Evolutionary conservation across 2,113 vertebrate genomes (phyloP).

Genomic region (Dipodomys ordii): DNA sequence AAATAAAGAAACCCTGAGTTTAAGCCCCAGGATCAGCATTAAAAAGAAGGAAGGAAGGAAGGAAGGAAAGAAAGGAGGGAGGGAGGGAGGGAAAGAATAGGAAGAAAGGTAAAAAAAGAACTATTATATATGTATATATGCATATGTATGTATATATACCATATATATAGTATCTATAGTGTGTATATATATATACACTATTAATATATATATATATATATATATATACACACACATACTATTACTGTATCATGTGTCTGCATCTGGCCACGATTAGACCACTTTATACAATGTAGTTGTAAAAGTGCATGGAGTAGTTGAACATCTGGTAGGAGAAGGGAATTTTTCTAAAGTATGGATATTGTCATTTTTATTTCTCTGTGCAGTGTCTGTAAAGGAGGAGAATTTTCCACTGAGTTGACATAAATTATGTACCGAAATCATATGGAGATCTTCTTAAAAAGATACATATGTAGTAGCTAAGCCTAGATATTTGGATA

Average conservation of each 20-base stretch:
- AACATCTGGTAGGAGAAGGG: slow-evolving; percentile 48
- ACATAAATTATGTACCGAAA: slow-evolving; percentile 23
- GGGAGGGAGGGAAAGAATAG: no score
- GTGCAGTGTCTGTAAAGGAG: slow-evolving; percentile 49
- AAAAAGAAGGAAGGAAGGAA: no score
- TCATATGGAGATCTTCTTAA: slow-evolving; percentile 25
- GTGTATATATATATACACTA: no score
- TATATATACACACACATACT: no score
- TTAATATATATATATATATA: no score
- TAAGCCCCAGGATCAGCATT: no score
- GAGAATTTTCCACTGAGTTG: slow-evolving; percentile 42
- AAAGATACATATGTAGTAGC: not conserved
- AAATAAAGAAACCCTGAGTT: no score
- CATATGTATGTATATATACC: no score
- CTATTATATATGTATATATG: no score
- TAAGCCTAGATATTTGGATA: not conserved
- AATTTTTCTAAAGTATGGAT: slow-evolving; percentile 57
- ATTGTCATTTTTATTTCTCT: slow-evolving; percentile 58
- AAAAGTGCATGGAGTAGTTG: slow-evolving; percentile 12
- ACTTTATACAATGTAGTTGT: not conserved
- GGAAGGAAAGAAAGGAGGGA: no score
- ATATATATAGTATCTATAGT: no score
- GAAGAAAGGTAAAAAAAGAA: no score
- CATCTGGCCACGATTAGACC: slow-evolving; percentile 40
- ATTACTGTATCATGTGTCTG: not conserved